A percentile compares a stretch with the other conserved stretches of the same genome.
phyloP scores from a whole-genome alignment of 2,888 invertebrate genomes.

The Automeris io region DNA sequence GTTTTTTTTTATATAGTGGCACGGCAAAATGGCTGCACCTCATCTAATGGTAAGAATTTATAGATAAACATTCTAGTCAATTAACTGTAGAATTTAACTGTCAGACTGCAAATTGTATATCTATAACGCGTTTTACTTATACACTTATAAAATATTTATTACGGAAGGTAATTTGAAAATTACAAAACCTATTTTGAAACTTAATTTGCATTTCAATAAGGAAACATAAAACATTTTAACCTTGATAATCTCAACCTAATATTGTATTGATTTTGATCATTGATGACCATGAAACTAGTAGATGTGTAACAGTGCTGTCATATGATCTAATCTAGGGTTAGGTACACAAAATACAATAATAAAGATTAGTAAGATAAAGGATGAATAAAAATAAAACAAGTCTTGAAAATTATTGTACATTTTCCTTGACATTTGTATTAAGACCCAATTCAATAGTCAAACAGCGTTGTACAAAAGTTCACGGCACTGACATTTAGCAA shows the following conservation, averaged over 20 bases:
- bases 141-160: too few relatives aligned
- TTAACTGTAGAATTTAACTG: too few relatives aligned
- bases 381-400: neutral
- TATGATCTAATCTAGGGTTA: too few relatives aligned
- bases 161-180: too few relatives aligned
- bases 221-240: slow-evolving; percentile 1
- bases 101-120: too few relatives aligned
- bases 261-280: neutral
- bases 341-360: neutral
- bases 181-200: too few relatives aligned
- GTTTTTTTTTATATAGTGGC: too few relatives aligned
- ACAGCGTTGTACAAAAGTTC: slow-evolving; percentile 23
- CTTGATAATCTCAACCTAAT: slow-evolving; percentile 1
- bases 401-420: slow-evolving; percentile 7
- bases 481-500: slow-evolving; percentile 31
- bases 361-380: neutral
- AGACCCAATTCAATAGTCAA: neutral
- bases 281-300: neutral
- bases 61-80: too few relatives aligned
- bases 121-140: too few relatives aligned
- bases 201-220: neutral
- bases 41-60: too few relatives aligned
- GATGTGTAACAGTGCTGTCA: neutral
- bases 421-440: slow-evolving; percentile 28
- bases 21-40: too few relatives aligned